phyloP scores from a whole-genome alignment of 1,140 invertebrate genomes.

The Polypedilum vanderplanki region DNA sequence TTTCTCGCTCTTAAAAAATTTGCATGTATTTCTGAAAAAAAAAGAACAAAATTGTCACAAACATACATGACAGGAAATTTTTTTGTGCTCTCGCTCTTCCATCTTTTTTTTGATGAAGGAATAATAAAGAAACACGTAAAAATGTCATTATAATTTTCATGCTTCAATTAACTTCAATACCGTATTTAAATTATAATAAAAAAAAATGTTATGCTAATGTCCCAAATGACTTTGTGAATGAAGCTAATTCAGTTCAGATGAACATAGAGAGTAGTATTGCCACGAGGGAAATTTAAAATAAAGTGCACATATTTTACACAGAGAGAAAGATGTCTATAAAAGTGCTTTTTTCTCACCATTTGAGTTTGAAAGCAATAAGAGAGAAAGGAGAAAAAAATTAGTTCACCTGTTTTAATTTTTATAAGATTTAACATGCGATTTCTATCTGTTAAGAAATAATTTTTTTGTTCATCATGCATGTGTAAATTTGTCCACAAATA shows the following conservation, averaged over 20 bases:
- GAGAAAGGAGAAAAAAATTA: no score
- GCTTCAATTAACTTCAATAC: slow-evolving; percentile 24
- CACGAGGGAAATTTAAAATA: slow-evolving; percentile 17
- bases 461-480: background rate
- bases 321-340: no score
- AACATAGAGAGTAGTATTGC: background rate
- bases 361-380: background rate
- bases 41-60: no score
- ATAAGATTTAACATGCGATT: no score
- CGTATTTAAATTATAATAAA: slow-evolving; percentile 18
- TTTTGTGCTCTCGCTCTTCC: no score
- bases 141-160: slow-evolving; percentile 28
- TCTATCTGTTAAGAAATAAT: no score
- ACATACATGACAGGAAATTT: no score
- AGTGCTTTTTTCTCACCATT: slow-evolving; percentile 9
- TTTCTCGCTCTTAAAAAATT: background rate
- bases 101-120: background rate
- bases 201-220: slow-evolving; percentile 21
- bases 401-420: no score
- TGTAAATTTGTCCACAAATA: background rate
- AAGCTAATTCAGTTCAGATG: slow-evolving; percentile 17
- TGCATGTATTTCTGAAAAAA: background rate
- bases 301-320: background rate
- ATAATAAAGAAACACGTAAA: slow-evolving; percentile 24
- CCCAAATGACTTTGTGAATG: slow-evolving; percentile 26